Percentiles rank a stretch among this genome's conserved stretches.
Conservation (phyloP, 2,113 vertebrate genomes). For the Cygnus buccinator region DNA sequence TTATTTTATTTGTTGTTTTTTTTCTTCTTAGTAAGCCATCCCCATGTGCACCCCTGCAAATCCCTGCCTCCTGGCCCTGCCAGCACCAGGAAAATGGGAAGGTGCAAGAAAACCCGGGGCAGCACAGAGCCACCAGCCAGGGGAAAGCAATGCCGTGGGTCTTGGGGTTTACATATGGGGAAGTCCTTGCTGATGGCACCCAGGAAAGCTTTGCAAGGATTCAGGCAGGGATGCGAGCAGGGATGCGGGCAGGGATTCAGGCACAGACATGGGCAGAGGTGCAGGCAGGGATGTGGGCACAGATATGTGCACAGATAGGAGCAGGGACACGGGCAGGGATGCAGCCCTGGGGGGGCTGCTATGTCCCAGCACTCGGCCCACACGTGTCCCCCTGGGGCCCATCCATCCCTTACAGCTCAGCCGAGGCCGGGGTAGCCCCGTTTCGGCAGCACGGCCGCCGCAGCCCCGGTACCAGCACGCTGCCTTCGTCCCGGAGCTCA, state of each 20-base stretch:
- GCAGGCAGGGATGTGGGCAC: neutral
- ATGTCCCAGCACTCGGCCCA: neutral
- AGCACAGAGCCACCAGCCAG: neutral
- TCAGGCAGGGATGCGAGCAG: neutral
- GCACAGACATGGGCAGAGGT: neutral
- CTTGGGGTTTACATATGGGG: neutral
- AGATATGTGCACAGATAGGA: neutral
- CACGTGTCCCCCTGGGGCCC: rapidly evolving
- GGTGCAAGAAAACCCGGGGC: neutral
- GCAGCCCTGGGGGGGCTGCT: neutral
- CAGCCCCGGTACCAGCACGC: neutral
- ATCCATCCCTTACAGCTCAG: rapidly evolving
- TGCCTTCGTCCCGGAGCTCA: neutral
- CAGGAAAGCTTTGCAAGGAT: neutral
- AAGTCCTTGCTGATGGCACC: neutral
- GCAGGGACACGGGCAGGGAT: neutral
- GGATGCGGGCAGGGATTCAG: neutral
- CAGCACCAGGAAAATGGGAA: neutral
- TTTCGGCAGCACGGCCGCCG: neutral
- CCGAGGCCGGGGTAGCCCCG: neutral
- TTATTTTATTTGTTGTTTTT: too few relatives aligned
- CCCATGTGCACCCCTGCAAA: neutral
- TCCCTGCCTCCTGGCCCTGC: neutral
- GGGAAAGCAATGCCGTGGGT: rapidly evolving
- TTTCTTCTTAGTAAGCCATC: too few relatives aligned